phyloP scores from a whole-genome alignment of 1,140 invertebrate species.

The Formica selysi region DNA sequence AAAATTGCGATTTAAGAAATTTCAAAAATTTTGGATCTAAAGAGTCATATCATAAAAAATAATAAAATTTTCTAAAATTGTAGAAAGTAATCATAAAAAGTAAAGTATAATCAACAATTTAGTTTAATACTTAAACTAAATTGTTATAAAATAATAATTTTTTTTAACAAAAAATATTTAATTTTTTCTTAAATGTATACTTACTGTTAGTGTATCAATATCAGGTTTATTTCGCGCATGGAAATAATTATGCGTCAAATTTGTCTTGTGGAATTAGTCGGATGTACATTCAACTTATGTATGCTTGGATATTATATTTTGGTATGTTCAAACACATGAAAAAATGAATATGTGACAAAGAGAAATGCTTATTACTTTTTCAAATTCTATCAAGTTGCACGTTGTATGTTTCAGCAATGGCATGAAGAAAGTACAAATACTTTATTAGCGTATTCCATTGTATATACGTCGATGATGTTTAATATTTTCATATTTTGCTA shows the following conservation, averaged over 20 bases:
- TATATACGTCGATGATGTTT: conserved; percentile 72
- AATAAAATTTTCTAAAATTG: too few relatives aligned
- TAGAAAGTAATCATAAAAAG: too few relatives aligned
- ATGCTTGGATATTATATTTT: conserved; percentile 78
- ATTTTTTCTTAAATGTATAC: too few relatives aligned
- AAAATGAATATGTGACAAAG: conserved; percentile 23
- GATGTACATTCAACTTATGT: conserved; percentile 69
- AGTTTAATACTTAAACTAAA: too few relatives aligned
- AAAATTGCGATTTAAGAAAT: too few relatives aligned
- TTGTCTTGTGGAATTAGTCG: conserved; percentile 75
- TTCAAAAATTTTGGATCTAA: too few relatives aligned
- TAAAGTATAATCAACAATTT: too few relatives aligned
- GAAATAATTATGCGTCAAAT: conserved; percentile 73
- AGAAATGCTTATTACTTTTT: neutral
- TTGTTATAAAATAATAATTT: too few relatives aligned
- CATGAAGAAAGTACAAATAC: conserved; percentile 57
- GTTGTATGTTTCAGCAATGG: conserved; percentile 65
- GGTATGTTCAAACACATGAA: conserved; percentile 63
- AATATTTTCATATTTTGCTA: conserved; percentile 80
- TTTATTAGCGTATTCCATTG: conserved; percentile 65
- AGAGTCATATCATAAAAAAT: too few relatives aligned
- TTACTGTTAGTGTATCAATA: conserved; percentile 16
- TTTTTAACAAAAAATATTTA: too few relatives aligned
- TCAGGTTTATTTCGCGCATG: conserved; percentile 74
- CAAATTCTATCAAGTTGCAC: neutral